Base-by-base conservation (phyloP, 2,797 vertebrate genomes). In the Cacajao melanocephalus region DNA sequence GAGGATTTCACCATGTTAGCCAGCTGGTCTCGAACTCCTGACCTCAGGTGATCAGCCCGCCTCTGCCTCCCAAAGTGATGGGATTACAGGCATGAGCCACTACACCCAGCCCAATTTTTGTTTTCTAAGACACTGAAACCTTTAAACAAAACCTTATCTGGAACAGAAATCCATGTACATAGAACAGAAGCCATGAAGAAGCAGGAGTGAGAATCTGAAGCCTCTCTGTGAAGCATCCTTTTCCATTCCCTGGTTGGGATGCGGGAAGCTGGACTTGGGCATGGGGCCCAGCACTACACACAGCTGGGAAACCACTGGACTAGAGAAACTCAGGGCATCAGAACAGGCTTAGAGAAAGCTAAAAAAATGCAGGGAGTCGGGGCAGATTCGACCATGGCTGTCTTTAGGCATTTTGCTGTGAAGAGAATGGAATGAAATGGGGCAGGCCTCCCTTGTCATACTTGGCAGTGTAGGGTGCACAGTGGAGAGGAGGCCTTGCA, bases 61-160 rank as follows among this genome's bases (percentile, higher is more conserved):
- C 20, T 55, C 52, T 55, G 52, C 7, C 52, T 55, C 52, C 20
- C 20, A 55, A 22, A 55, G 20, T 24, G 52, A 22, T 24, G 20
- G 52, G 20, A 55, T 55, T 55, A 55, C 20, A 24, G 52, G 20
- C 52, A 55, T 22, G 20, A 55, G 52, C 20, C 20, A 22, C 52
- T 1, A 22, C 20, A 8, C 52, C 52, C 1, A 20, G 20, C 8
- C 52, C 52, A 24, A 9, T 67, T 57, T 86, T n/a, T 67, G 79
- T 86, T 78, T 88, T 64, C 75, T 90, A 64, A 96, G 90, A 93
- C 46, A 50, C 17, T 1, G 0, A 80, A 41, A 55, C 19, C 52
- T 90, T 93, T 48, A 93, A 83, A 67, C n/a, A 87, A 72, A 89
- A 55, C 84, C 41, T 81, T 93, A 75, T 39, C 79, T 64, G 28